Conservation (phyloP, 30 jellyfish, hydroid and myxozoan species). For the Calvadosia cruxmelitensis region DNA sequence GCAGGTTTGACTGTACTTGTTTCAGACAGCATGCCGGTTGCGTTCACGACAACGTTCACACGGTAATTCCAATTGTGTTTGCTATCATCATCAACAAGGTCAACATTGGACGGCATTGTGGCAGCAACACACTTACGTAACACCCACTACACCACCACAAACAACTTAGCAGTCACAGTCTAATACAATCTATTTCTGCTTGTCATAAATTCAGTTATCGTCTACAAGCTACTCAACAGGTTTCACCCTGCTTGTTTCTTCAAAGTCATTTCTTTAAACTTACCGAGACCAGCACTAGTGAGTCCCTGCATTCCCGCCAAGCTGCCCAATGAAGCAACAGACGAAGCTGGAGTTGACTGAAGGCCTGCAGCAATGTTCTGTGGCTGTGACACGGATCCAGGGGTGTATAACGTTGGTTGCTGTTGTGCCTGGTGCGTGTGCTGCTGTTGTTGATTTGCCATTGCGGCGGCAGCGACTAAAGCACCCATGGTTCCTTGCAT, state of each 20-base stretch:
- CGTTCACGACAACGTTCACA: not conserved
- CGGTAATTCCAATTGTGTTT: not conserved
- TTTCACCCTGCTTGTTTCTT: too few relatives aligned
- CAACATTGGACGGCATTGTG: too few relatives aligned
- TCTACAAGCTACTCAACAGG: too few relatives aligned
- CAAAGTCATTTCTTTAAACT: too few relatives aligned
- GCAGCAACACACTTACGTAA: too few relatives aligned
- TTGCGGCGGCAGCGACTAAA: slow-evolving; percentile 93
- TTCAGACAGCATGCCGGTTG: not conserved
- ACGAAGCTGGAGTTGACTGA: not conserved
- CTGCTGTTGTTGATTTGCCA: slow-evolving; percentile 69
- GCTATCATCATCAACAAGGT: not conserved
- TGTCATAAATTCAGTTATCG: too few relatives aligned
- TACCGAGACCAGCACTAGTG: not conserved
- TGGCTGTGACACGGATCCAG: slow-evolving; percentile 29
- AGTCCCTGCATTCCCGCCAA: not conserved
- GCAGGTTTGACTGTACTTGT: not conserved
- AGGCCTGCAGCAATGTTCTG: not conserved
- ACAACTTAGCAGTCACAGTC: too few relatives aligned
- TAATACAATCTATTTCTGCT: too few relatives aligned
- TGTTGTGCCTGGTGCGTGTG: slow-evolving; percentile 39
- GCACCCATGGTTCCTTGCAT: slow-evolving; percentile 91
- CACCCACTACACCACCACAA: too few relatives aligned
- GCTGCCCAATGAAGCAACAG: not conserved
- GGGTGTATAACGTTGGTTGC: slow-evolving; percentile 30